A percentile compares a stretch with the other conserved stretches of the same genome.
Evolutionary conservation across 1,140 invertebrate genomes (phyloP).

Genomic region (Drosophila dunni): DNA sequence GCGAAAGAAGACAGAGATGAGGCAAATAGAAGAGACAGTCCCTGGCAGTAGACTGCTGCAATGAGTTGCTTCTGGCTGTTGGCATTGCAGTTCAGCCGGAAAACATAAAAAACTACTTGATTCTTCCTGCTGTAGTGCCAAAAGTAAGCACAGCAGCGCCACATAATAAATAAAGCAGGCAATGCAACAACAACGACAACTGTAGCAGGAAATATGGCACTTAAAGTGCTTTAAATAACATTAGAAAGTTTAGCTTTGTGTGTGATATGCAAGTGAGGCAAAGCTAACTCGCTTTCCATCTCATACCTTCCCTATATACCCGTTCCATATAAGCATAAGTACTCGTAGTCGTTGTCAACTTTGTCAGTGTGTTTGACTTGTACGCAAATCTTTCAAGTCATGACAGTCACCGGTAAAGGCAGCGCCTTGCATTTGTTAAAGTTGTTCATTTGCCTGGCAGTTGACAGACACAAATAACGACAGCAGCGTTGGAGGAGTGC

Average conservation of each 20-base stretch:
- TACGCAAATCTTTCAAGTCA: slow-evolving; percentile 78
- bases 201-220: slow-evolving; percentile 76
- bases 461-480: slow-evolving; percentile 55
- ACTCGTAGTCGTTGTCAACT: slow-evolving; percentile 66
- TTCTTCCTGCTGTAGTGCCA: slow-evolving; percentile 79
- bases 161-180: slow-evolving; percentile 79
- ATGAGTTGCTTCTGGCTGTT: slow-evolving; percentile 64
- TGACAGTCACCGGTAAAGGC: slow-evolving; percentile 57
- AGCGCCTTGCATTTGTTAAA: slow-evolving; percentile 74
- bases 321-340: not conserved
- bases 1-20: too few species aligned
- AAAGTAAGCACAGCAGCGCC: slow-evolving; percentile 78
- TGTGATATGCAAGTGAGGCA: slow-evolving; percentile 27
- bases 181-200: slow-evolving; percentile 22
- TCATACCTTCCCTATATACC: not conserved
- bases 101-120: slow-evolving; percentile 83
- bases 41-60: slow-evolving; percentile 32
- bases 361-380: slow-evolving; percentile 80
- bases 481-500: not conserved
- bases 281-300: slow-evolving; percentile 17
- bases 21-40: not conserved
- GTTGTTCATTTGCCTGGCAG: slow-evolving; percentile 80
- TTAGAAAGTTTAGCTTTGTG: slow-evolving; percentile 72
- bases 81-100: slow-evolving; percentile 81
- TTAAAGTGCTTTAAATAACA: slow-evolving; percentile 83